phyloP scores from a whole-genome alignment of 2,113 vertebrate genomes.

The Gymnorhina tibicen region DNA sequence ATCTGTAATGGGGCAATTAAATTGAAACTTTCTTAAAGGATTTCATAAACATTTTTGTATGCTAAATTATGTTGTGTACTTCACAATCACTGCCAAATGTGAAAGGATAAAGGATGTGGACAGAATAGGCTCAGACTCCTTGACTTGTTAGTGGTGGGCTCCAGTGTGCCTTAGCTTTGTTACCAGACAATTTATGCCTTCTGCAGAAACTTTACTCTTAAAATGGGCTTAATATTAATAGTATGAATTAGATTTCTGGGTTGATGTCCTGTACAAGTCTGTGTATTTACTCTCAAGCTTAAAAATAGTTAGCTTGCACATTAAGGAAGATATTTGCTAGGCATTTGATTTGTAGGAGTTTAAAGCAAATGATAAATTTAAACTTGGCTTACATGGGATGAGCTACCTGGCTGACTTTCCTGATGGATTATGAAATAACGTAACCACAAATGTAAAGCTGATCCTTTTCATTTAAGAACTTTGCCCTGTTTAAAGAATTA shows the following conservation, averaged over 20 bases:
- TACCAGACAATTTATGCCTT: conserved; percentile 15
- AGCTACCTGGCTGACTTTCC: conserved; percentile 18
- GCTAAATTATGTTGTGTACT: conserved; percentile 47
- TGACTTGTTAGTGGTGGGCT: background rate
- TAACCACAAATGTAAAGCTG: background rate
- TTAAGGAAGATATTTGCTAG: conserved; percentile 30
- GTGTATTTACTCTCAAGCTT: conserved; percentile 7
- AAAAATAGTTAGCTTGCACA: conserved; percentile 12
- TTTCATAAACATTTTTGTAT: conserved; percentile 45
- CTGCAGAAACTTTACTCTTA: conserved; percentile 34
- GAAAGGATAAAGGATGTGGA: conserved; percentile 20
- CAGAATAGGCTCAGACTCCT: background rate
- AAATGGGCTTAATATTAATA: background rate
- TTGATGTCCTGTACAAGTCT: conserved; percentile 17
- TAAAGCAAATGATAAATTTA: conserved; percentile 21
- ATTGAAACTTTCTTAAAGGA: conserved; percentile 49
- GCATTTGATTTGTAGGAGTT: conserved; percentile 24
- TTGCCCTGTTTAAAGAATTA: conserved; percentile 30
- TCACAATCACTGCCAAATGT: conserved; percentile 25
- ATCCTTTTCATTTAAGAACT: conserved; percentile 7
- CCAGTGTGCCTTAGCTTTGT: conserved; percentile 9
- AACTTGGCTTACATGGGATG: background rate
- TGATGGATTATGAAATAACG: background rate
- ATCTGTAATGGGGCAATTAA: conserved; percentile 55
- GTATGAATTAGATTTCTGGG: background rate